phyloP scores from a whole-genome alignment of 2,113 vertebrate species.

The Leucopternis melanops region DNA sequence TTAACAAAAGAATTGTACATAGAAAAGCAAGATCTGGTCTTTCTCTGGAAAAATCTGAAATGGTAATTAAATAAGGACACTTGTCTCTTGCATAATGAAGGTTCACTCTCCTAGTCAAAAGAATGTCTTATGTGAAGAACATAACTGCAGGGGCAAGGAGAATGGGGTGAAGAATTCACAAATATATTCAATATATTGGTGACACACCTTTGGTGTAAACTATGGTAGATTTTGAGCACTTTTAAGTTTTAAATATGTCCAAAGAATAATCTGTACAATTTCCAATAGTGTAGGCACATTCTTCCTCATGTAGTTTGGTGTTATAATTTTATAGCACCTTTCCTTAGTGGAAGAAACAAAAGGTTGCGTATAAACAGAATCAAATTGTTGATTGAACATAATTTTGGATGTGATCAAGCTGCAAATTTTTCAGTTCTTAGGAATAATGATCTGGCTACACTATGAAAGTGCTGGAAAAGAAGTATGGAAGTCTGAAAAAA shows the following conservation, averaged over 20 bases:
- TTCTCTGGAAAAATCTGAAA: not conserved
- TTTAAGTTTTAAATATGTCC: not conserved
- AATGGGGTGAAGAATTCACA: not conserved
- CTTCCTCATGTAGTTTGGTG: not conserved
- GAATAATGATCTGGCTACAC: not conserved
- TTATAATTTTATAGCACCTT: not conserved
- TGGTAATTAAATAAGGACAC: not conserved
- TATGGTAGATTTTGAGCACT: not conserved
- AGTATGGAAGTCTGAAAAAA: not conserved
- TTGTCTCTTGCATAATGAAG: not conserved
- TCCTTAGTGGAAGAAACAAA: not conserved
- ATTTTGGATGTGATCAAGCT: not conserved
- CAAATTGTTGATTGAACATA: not conserved
- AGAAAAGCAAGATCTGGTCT: not conserved
- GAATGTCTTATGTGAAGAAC: not conserved
- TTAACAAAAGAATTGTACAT: not conserved
- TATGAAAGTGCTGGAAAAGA: not conserved
- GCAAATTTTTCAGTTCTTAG: not conserved
- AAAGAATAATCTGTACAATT: not conserved
- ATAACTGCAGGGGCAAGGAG: not conserved
- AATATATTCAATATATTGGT: not conserved
- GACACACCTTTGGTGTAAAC: not conserved
- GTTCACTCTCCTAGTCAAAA: not conserved
- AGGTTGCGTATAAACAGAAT: not conserved
- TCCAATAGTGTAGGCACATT: not conserved